Evolutionary conservation across 2,888 invertebrate species (phyloP), one percentile per base, ranked within the genome.

Genomic region (Agrochola circellaris): DNA sequence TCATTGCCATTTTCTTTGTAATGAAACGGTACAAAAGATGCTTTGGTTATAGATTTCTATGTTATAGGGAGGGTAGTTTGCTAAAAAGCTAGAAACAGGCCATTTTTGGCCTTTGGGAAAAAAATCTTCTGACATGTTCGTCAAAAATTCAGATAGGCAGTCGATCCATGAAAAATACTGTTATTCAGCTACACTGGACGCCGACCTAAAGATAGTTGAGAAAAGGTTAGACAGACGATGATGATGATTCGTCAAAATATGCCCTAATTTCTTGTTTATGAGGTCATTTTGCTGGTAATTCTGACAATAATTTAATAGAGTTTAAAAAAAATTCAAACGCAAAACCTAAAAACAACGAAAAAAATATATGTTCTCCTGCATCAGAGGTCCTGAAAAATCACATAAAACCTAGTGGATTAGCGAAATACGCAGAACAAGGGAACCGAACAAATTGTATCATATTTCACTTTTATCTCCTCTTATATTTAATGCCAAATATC

Each of bases 401-500:
- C 56, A 48, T 65, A 75, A 73, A 70, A 51, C 58, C 54, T 23
- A 73, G 54, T 56, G 70, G 58, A 75, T 83, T 75, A 79, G 58
- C 45, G 7, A n/a, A 83, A 79, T 38, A 68, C 30, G 26, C 48
- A 64, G 61, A 34, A 58, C 13, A 62, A 70, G 62, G 26, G 26
- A 66, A 64, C 58, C 38, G 61, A 70, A 75, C 66, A 81, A 83
- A 79, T 81, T 73, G 75, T 86, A 72, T 69, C 73, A 79, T 81
- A 77, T 83, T 82, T 76, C 75, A 72, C 66, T 69, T 54, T 69
- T 73, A 81, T 75, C 78, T 78, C 17, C 77, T 72, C 73, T 81
- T 66, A 76, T 68, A 81, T 69, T 76, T 73, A 81, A 82, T 75
- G 78, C 60, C 60, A 70, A 75, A 77, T 73, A 85, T 85, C 73